phyloP scores from a whole-genome alignment of 2,113 vertebrate species.

The Solenodon paradoxus region DNA sequence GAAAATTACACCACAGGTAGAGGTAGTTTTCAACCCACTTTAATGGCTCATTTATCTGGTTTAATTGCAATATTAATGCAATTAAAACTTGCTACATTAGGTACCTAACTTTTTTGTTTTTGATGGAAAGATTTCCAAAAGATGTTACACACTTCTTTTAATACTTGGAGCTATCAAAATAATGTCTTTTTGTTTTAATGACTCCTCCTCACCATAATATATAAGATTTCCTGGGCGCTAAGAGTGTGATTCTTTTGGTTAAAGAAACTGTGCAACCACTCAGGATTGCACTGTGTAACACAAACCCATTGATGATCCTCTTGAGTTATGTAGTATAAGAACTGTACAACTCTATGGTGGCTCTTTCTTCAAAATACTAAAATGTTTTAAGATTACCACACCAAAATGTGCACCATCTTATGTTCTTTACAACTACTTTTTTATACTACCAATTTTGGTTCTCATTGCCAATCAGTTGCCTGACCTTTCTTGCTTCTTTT shows the following conservation, averaged over 20 bases:
- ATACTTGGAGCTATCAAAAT: neutral
- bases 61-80: neutral
- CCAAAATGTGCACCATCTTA: neutral
- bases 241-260: neutral
- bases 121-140: neutral
- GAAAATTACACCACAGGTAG: neutral
- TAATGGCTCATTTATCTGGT: neutral
- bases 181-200: neutral
- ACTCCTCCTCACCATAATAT: neutral
- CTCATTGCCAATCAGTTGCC: neutral
- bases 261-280: neutral
- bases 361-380: neutral
- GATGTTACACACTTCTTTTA: neutral
- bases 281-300: neutral
- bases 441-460: neutral
- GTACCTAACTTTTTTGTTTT: neutral
- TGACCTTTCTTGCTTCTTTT: neutral
- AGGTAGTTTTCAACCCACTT: neutral
- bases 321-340: neutral
- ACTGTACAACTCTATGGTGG: neutral
- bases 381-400: neutral
- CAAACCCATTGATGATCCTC: neutral
- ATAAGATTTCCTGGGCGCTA: neutral
- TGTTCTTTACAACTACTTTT: neutral
- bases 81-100: conserved; percentile 36